phyloP scores from a whole-genome alignment of 2,113 vertebrate genomes.

The Trogon melanurus region DNA sequence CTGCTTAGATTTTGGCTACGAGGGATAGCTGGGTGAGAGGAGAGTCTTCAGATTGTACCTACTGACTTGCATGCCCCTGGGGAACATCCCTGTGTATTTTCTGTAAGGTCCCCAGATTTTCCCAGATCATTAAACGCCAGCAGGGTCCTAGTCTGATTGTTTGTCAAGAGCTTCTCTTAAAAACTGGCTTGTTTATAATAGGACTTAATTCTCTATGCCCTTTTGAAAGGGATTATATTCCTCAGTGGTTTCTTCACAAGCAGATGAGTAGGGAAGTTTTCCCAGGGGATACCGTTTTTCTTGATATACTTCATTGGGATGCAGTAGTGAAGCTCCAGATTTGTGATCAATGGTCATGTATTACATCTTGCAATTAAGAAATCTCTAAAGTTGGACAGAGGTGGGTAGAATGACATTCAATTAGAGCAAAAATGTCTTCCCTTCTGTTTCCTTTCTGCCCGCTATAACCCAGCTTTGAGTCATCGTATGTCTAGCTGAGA shows the following conservation, averaged over 20 bases:
- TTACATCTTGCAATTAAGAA: not conserved
- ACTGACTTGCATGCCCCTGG: not conserved
- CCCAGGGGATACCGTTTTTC: not conserved
- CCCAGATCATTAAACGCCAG: not conserved
- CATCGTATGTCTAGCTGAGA: not conserved
- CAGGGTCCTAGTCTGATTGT: not conserved
- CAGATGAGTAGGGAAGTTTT: not conserved
- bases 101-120: not conserved
- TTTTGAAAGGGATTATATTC: not conserved
- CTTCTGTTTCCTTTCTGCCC: not conserved
- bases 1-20: not conserved
- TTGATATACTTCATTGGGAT: not conserved
- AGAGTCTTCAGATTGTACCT: not conserved
- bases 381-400: not conserved
- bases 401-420: not conserved
- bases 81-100: not conserved
- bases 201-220: not conserved
- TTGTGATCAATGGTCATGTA: not conserved
- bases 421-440: not conserved
- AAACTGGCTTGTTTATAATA: not conserved
- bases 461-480: not conserved
- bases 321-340: not conserved
- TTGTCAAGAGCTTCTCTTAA: not conserved
- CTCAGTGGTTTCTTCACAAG: not conserved
- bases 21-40: not conserved